Evolutionary conservation across 2,888 invertebrate species (phyloP), one percentile per base, ranked within the genome.

Genomic region (Dinocampus coccinellae): DNA sequence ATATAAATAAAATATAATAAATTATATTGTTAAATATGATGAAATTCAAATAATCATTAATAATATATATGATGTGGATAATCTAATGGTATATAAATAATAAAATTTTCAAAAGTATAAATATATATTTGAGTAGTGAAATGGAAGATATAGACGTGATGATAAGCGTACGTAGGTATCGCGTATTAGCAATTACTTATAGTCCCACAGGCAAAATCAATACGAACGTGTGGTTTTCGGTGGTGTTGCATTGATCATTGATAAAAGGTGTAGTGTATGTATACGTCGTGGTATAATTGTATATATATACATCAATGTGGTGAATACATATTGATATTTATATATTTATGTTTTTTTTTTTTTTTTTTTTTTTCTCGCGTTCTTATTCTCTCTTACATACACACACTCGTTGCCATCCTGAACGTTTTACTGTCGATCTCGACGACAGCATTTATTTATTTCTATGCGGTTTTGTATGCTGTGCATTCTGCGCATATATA

Each of bases 391-490:
- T 29, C 58, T 69, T 16, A n/a, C 24, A 7, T 7, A 22, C 26
- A n/a, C 24, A 7, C 11, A 22, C 33, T 47, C 36, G 24, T n/a
- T 36, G 22, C 42, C 16, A 11, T 33, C n/a, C 52, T 33, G 55
- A 61, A n/a, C 11, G 29, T 16, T 34, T 52, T 64, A 26, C 57
- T 60, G 61, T 64, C 55, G 71, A 73, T 71, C 71, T 74, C 78
- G 77, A 73, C 72, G 72, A 74, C 26, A 39, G 75, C 77, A 81
- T 84, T 83, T 83, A 83, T 84, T 83, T 83, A 83, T 84, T 83
- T 83, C 79, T 79, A 75, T 77, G 79, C 75, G 77, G 76, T 77
- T 76, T 75, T 60, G 78, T 77, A 79, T 78, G 77, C 77, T 74
- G 74, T 68, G 72, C 71, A 55, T 76, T 67, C 70, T 70, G 73